Percentiles rank a stretch among this genome's conserved stretches.
phyloP scores from a whole-genome alignment of 1,140 invertebrate genomes.

The Musca vetustissima region DNA sequence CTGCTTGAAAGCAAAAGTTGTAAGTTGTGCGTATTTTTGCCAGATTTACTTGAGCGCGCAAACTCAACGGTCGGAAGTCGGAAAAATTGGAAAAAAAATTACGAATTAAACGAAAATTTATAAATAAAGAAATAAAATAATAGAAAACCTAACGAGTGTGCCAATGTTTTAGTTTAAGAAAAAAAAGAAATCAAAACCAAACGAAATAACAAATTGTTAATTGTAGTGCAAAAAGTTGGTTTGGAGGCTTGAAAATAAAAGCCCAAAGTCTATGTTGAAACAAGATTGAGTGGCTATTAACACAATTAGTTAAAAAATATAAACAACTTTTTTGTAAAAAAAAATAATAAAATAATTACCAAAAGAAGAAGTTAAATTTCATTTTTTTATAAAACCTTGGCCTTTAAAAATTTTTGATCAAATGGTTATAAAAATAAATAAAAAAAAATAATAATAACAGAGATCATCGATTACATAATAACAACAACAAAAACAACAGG shows the following conservation, averaged over 20 bases:
- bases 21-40: neutral
- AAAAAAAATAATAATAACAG: too few relatives aligned
- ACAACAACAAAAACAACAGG: too few relatives aligned
- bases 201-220: neutral
- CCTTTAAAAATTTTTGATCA: slow-evolving; percentile 10
- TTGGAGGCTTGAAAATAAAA: neutral
- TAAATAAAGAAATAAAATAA: neutral
- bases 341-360: slow-evolving; percentile 2
- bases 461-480: too few relatives aligned
- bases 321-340: neutral
- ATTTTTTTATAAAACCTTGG: too few relatives aligned
- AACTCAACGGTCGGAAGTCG: slow-evolving; percentile 37
- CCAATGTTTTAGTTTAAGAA: neutral
- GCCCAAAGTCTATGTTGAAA: too few relatives aligned
- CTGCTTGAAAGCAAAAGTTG: slow-evolving; percentile 31
- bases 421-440: neutral
- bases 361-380: neutral
- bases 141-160: slow-evolving; percentile 2
- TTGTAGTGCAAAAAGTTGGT: neutral
- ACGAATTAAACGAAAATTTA: slow-evolving; percentile 34
- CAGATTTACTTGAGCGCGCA: slow-evolving; percentile 33
- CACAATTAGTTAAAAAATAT: too few relatives aligned
- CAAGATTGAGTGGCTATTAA: too few relatives aligned
- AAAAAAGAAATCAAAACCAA: too few relatives aligned
- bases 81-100: slow-evolving; percentile 3